Evolutionary conservation across 2,113 vertebrate species (phyloP).

Genomic region (Lipotes vexillifer): DNA sequence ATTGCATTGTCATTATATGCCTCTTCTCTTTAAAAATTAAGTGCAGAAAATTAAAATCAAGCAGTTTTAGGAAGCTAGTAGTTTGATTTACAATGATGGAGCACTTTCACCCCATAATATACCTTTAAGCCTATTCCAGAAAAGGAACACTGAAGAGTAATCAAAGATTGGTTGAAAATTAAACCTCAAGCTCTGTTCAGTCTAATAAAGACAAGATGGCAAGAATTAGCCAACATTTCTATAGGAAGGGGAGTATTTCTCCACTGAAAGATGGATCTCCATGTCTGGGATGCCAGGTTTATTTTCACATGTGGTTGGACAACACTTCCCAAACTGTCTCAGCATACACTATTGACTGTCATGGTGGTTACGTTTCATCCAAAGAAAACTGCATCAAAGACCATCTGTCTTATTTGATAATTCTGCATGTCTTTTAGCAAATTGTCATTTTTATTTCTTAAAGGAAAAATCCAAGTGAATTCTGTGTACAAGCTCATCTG

Average conservation of each 20-base stretch:
- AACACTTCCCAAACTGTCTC: not conserved
- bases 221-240: not conserved
- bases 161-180: conserved; percentile 17
- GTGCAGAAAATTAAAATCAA: not conserved
- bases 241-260: not conserved
- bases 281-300: not conserved
- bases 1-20: not conserved
- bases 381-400: conserved; percentile 54
- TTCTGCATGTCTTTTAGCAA: not conserved
- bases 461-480: conserved; percentile 40
- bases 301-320: not conserved
- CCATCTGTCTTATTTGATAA: conserved; percentile 43
- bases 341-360: not conserved
- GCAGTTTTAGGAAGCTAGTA: not conserved
- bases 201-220: not conserved
- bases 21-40: not conserved
- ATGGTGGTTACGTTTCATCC: not conserved
- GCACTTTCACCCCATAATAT: not conserved
- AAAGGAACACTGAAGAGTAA: not conserved
- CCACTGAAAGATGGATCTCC: not conserved
- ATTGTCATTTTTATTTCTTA: conserved; percentile 49
- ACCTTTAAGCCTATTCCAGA: not conserved
- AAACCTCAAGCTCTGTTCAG: not conserved
- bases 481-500: conserved; percentile 47
- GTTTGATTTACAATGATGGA: not conserved